Conservation (phyloP, 2,113 vertebrate genomes). For the Gobio gobio region DNA sequence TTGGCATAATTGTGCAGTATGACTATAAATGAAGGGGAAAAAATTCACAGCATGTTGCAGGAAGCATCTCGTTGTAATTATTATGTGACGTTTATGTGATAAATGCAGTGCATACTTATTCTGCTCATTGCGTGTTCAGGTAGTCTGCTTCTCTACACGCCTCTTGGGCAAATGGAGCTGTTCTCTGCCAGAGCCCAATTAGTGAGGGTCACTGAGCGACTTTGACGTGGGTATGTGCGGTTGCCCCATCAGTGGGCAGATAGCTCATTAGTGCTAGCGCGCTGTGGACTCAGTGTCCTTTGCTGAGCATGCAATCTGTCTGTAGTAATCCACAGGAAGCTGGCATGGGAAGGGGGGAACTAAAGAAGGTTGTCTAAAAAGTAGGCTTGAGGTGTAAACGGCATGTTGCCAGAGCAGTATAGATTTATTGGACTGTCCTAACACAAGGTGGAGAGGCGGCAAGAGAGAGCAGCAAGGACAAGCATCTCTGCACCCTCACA, state of each 20-base stretch:
- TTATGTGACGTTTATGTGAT: not conserved
- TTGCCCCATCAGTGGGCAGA: slow-evolving; percentile 35
- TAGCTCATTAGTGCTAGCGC: slow-evolving; percentile 50
- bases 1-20: not conserved
- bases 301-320: slow-evolving; percentile 31
- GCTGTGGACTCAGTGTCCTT: slow-evolving; percentile 47
- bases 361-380: slow-evolving; percentile 36
- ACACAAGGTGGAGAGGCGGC: slow-evolving; percentile 62
- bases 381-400: slow-evolving; percentile 58
- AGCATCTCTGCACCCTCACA: slow-evolving; percentile 64
- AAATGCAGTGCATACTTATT: not conserved
- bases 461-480: slow-evolving; percentile 65
- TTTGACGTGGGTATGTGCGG: slow-evolving; percentile 29
- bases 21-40: not conserved
- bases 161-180: slow-evolving; percentile 42
- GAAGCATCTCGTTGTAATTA: not conserved
- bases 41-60: not conserved
- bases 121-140: slow-evolving; percentile 1
- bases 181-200: slow-evolving; percentile 51
- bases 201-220: slow-evolving; percentile 41
- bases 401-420: slow-evolving; percentile 55
- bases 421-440: slow-evolving; percentile 68
- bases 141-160: not conserved
- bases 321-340: slow-evolving; percentile 22
- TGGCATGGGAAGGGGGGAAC: not conserved